These are phyloP conservation scores for Himalopsyche kuldschensis DNA, from an alignment of 2,888 invertebrate genomes.

Conservation along the genomic window DNA sequence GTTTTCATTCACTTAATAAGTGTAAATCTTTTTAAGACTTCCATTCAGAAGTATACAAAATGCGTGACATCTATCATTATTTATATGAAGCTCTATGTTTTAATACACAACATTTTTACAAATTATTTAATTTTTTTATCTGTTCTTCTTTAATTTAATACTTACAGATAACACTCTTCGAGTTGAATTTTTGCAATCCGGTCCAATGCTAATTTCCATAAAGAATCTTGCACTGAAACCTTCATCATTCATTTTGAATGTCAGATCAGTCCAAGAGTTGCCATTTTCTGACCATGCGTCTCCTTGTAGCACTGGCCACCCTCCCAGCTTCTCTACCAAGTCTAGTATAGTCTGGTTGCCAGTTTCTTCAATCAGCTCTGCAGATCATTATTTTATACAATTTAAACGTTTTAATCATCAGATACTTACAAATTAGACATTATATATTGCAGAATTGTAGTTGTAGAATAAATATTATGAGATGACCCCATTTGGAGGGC, in stretches of 20 bases:
- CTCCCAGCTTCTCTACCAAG: constrained; percentile 50
- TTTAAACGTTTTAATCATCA: background rate
- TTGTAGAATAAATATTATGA: too few species aligned
- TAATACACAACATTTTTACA: too few species aligned
- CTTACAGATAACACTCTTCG: constrained; percentile 37
- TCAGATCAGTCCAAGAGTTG: constrained; percentile 40
- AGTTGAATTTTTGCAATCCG: constrained; percentile 39
- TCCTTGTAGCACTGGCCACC: constrained; percentile 56
- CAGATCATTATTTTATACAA: background rate
- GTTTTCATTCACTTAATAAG: background rate
- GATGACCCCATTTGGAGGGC: too few species aligned
- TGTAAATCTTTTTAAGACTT: too few species aligned
- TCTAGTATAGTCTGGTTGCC: constrained; percentile 48
- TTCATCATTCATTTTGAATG: constrained; percentile 29
- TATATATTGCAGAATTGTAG: too few species aligned
- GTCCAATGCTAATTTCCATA: constrained; percentile 32
- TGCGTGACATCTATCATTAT: background rate
- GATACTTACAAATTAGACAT: too few species aligned
- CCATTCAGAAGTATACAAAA: too few species aligned
- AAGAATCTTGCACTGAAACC: constrained; percentile 38
- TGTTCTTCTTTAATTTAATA: background rate
- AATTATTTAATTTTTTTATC: too few species aligned
- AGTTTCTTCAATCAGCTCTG: constrained; percentile 47
- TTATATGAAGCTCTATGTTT: background rate
- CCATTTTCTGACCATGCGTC: constrained; percentile 46